Conservation (phyloP, 2,113 vertebrate species). For the Nestor notabilis region DNA sequence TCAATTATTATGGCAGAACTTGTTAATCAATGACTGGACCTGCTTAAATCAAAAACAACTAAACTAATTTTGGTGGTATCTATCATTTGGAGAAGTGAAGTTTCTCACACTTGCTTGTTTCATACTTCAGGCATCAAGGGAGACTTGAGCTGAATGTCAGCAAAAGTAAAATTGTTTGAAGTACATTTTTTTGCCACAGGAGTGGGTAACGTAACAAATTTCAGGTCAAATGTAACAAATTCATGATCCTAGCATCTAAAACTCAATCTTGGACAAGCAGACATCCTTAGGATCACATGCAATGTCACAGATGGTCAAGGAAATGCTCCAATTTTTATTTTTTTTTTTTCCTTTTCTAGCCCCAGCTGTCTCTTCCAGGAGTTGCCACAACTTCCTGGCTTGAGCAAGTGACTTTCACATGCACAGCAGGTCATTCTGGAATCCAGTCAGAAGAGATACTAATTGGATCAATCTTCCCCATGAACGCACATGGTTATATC, state of each 20-base stretch:
- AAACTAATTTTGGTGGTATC: neutral
- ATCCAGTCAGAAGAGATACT: neutral
- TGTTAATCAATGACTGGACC: neutral
- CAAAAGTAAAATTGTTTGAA: neutral
- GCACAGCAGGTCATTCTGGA: no score
- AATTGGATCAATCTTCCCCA: neutral
- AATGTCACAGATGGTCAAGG: neutral
- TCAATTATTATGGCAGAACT: neutral
- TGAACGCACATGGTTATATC: fast-evolving
- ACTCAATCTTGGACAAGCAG: neutral
- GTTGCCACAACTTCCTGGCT: neutral
- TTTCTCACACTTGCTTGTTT: neutral
- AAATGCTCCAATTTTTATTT: neutral
- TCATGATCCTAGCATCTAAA: neutral
- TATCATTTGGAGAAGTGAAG: neutral
- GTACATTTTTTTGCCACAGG: no score
- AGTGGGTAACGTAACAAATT: neutral
- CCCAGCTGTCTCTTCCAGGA: neutral
- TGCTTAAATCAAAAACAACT: neutral
- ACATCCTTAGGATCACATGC: no score
- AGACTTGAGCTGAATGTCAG: neutral
- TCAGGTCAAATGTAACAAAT: neutral
- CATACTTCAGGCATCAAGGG: neutral
- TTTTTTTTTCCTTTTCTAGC: neutral
- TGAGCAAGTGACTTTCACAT: neutral